These are phyloP conservation scores for Pocillopora verrucosa DNA, from an alignment of 64 coral and sea anemone genomes.

Conservation along the genomic window DNA sequence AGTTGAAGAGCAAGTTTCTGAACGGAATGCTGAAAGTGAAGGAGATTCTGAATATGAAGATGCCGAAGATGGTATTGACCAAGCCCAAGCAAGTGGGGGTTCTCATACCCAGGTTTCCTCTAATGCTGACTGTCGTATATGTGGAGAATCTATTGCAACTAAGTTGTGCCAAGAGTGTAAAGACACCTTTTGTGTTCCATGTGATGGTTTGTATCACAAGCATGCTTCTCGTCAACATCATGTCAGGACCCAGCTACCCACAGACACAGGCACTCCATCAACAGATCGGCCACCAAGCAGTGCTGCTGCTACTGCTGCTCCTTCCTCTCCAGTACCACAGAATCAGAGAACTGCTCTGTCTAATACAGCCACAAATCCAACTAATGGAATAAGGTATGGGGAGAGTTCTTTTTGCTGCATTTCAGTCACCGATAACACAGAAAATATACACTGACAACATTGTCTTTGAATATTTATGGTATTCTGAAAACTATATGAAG, in stretches of 20 bases:
- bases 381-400: background rate
- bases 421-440: too few species aligned
- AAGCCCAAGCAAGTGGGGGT: background rate
- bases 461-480: too few species aligned
- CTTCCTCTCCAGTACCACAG: background rate
- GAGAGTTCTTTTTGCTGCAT: background rate
- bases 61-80: constrained; percentile 66
- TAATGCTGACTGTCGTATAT: constrained; percentile 52
- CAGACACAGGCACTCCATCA: background rate
- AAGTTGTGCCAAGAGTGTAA: constrained; percentile 71
- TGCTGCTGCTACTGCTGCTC: background rate
- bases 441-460: too few species aligned
- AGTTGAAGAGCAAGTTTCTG: background rate
- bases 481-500: too few species aligned
- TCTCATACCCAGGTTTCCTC: background rate
- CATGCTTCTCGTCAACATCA: constrained; percentile 54
- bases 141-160: constrained; percentile 55
- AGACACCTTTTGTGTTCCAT: constrained; percentile 53
- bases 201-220: constrained; percentile 69
- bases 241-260: constrained; percentile 23
- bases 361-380: background rate
- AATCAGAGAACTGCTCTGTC: background rate
- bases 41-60: constrained; percentile 82
- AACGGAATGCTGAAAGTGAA: constrained; percentile 55
- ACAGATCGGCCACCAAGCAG: background rate